These are phyloP conservation scores for Galeopsomyia nigrocyanea DNA, from an alignment of 2,888 invertebrate species.

Conservation along the genomic window DNA sequence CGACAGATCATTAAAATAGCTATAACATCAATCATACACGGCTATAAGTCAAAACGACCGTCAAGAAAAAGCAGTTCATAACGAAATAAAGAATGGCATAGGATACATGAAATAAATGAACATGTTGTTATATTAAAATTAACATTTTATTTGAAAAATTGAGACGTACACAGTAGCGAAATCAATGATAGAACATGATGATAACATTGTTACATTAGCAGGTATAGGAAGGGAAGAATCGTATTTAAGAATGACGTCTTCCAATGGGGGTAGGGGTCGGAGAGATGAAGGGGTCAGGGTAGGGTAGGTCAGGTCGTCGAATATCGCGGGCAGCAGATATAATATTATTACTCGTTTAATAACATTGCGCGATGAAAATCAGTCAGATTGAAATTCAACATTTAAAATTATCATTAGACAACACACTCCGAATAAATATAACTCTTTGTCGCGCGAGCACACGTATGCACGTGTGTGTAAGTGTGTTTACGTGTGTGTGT, in stretches of 20 bases:
- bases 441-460: neutral
- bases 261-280: slow-evolving; percentile 8
- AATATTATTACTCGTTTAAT: slow-evolving; percentile 14
- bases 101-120: neutral
- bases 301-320: neutral
- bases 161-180: slow-evolving; percentile 65
- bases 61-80: neutral
- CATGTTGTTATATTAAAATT: slow-evolving; percentile 60
- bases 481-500: too few relatives aligned
- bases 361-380: slow-evolving; percentile 46
- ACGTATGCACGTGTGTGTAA: too few relatives aligned
- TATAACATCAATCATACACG: neutral
- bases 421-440: slow-evolving; percentile 22
- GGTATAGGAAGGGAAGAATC: neutral
- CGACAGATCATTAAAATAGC: neutral
- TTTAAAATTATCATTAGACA: slow-evolving; percentile 37
- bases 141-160: slow-evolving; percentile 66
- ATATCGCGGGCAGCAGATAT: slow-evolving; percentile 11
- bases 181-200: slow-evolving; percentile 61
- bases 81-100: slow-evolving; percentile 5
- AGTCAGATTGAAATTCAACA: slow-evolving; percentile 42
- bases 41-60: too few relatives aligned
- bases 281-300: neutral
- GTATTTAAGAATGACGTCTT: slow-evolving; percentile 39
- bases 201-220: slow-evolving; percentile 61